phyloP scores from a whole-genome alignment of 2,888 invertebrate genomes.

The Parelbella ahira region DNA sequence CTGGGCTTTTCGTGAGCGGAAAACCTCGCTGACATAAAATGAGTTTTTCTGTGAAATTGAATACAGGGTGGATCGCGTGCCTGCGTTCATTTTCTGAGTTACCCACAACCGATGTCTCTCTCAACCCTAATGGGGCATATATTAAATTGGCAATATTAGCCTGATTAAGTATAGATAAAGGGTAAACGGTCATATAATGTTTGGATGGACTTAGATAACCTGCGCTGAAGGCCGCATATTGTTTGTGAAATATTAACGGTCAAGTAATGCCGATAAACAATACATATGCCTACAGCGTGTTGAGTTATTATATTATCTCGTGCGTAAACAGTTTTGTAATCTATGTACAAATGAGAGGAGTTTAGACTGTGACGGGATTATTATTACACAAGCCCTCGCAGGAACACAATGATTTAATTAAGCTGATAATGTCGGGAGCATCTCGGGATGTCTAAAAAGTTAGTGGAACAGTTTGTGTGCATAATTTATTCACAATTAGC shows the following conservation, averaged over 20 bases:
- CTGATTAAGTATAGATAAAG: slow-evolving; percentile 52
- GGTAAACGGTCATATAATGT: slow-evolving; percentile 36
- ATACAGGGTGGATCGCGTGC: slow-evolving; percentile 63
- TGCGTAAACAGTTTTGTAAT: slow-evolving; percentile 14
- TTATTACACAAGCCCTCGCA: too few relatives aligned
- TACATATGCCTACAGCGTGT: slow-evolving; percentile 38
- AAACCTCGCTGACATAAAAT: slow-evolving; percentile 56
- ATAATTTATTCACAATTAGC: too few relatives aligned
- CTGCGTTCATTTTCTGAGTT: slow-evolving; percentile 50
- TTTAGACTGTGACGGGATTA: slow-evolving; percentile 5
- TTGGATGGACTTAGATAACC: slow-evolving; percentile 57
- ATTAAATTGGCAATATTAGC: slow-evolving; percentile 64
- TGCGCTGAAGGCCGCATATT: slow-evolving; percentile 45
- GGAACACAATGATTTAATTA: too few relatives aligned
- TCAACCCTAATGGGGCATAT: slow-evolving; percentile 54
- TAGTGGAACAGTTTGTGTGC: too few relatives aligned
- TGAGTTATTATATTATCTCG: slow-evolving; percentile 23
- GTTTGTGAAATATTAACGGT: slow-evolving; percentile 40
- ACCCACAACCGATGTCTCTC: slow-evolving; percentile 62
- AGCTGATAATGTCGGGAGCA: too few relatives aligned
- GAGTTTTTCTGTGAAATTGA: slow-evolving; percentile 73
- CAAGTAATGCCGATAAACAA: slow-evolving; percentile 36
- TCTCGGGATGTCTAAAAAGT: too few relatives aligned
- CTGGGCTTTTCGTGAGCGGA: slow-evolving; percentile 54
- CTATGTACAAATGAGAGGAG: slow-evolving; percentile 5